Evolutionary conservation across 2,888 invertebrate genomes (phyloP), one percentile per base, ranked within the genome.

Genomic region (Epirrhoe alternata): DNA sequence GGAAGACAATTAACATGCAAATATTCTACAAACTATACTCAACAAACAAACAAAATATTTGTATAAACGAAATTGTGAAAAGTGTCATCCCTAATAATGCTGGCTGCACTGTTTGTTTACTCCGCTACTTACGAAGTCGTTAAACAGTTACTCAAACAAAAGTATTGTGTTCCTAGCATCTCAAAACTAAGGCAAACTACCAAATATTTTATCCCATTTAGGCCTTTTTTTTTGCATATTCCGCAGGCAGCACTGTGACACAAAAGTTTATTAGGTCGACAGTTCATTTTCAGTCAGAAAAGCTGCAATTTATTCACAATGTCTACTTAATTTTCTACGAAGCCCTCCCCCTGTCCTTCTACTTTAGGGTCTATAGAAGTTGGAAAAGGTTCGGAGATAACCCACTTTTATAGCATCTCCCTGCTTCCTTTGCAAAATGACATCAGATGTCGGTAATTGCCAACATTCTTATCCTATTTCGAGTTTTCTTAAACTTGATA

Each of bases 71-170:
- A 24, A 24, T 24, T 24, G 24, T 24, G 1, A 1, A 10, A n/a
- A 1, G 52, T 10, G 52, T 16, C 38, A 60, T 50, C 62, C 62
- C 56, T 62, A 51, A 33, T 24, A 51, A 30, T 2, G 16, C 5
- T 35, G 10, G 54, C 58, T 54, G 47, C 45, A 45, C 47, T 47
- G 61, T 59, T 49, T 47, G 61, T 59, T 49, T 54, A 47, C 64
- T 53, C 60, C 54, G 45, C 50, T 55, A 64, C 50, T 56, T 51
- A 62, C 17, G 51, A 52, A 61, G 61, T 61, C 52, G 56, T 65
- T 30, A 55, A 65, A 52, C 65, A 56, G 65, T 61, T 65, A 65
- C 12, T 56, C 51, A 65, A 61, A 65, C 55, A 64, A 12, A 54
- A 45, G 56, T n/a, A 49, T 51, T 57, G 55, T 60, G 38, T 35